These are phyloP conservation scores for Lichenostomus cassidix DNA, from an alignment of 2,113 vertebrate species.

Conservation along the genomic window DNA sequence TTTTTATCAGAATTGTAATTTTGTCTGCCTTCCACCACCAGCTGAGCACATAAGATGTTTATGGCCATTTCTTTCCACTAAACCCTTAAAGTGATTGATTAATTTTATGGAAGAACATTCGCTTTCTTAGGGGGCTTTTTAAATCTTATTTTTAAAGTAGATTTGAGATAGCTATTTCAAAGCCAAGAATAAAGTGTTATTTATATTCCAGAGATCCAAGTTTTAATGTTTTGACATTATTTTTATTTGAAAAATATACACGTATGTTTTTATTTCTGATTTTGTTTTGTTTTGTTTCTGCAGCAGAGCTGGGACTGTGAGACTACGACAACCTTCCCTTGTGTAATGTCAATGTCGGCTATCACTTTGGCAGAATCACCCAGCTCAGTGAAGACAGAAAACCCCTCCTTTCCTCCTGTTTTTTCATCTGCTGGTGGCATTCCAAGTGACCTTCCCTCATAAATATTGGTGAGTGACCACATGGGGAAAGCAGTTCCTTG, in stretches of 20 bases:
- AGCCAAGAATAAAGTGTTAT: slow-evolving; percentile 57
- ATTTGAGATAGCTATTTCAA: slow-evolving; percentile 61
- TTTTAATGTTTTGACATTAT: slow-evolving; percentile 58
- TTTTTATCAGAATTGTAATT: slow-evolving; percentile 74
- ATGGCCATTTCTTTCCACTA: slow-evolving; percentile 77
- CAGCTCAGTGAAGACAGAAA: slow-evolving; percentile 70
- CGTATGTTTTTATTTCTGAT: slow-evolving; percentile 7
- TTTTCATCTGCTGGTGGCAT: slow-evolving; percentile 62
- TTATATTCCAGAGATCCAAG: slow-evolving; percentile 57
- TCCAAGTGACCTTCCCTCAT: slow-evolving; percentile 75
- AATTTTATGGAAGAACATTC: slow-evolving; percentile 73
- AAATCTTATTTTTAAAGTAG: slow-evolving; percentile 61
- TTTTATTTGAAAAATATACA: slow-evolving; percentile 10
- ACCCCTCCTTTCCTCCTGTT: slow-evolving; percentile 13
- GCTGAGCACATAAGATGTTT: slow-evolving; percentile 84
- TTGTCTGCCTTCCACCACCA: slow-evolving; percentile 75
- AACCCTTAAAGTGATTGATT: slow-evolving; percentile 88
- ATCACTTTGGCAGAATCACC: slow-evolving; percentile 69
- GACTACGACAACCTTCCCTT: slow-evolving; percentile 57
- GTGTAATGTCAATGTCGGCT: slow-evolving; percentile 70
- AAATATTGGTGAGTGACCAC: slow-evolving; percentile 68
- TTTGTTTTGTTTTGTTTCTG: slow-evolving; percentile 45
- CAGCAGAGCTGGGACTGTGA: slow-evolving; percentile 61
- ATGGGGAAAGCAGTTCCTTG: slow-evolving; percentile 33
- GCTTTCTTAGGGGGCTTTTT: slow-evolving; percentile 57